Conservation (phyloP, 2,888 invertebrate species). For the Leucophora obtusa region DNA sequence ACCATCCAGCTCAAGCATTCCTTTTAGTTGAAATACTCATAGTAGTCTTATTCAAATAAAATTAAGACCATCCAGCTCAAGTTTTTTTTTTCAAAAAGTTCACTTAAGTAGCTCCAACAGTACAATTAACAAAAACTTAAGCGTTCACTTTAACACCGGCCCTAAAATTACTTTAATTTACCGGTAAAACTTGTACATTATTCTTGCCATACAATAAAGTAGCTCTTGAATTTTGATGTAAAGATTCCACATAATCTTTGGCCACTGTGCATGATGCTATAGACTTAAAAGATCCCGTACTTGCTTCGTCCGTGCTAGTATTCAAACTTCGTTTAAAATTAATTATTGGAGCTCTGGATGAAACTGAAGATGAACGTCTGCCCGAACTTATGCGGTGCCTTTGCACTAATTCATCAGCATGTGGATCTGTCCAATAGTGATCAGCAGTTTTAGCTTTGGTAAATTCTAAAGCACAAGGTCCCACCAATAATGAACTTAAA, state of each 20-base stretch:
- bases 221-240: slow-evolving; percentile 95
- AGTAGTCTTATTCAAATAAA: too few relatives aligned
- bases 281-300: slow-evolving; percentile 75
- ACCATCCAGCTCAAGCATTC: too few relatives aligned
- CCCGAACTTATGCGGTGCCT: slow-evolving; percentile 87
- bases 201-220: slow-evolving; percentile 96
- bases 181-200: slow-evolving; percentile 93
- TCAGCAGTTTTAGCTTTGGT: slow-evolving; percentile 93
- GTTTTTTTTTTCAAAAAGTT: too few relatives aligned
- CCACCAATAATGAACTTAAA: slow-evolving; percentile 92
- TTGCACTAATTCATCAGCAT: slow-evolving; percentile 92
- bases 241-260: slow-evolving; percentile 95
- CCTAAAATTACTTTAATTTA: slow-evolving; percentile 78
- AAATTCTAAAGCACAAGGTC: slow-evolving; percentile 95
- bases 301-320: slow-evolving; percentile 87
- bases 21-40: too few relatives aligned
- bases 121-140: too few relatives aligned
- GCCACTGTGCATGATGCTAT: slow-evolving; percentile 80
- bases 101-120: too few relatives aligned
- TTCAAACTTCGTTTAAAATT: slow-evolving; percentile 86
- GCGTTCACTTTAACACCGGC: background rate
- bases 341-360: slow-evolving; percentile 84
- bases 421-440: slow-evolving; percentile 95
- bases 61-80: too few relatives aligned
- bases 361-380: slow-evolving; percentile 87